phyloP scores from a whole-genome alignment of 2,888 invertebrate genomes.

The Molorchus minor region DNA sequence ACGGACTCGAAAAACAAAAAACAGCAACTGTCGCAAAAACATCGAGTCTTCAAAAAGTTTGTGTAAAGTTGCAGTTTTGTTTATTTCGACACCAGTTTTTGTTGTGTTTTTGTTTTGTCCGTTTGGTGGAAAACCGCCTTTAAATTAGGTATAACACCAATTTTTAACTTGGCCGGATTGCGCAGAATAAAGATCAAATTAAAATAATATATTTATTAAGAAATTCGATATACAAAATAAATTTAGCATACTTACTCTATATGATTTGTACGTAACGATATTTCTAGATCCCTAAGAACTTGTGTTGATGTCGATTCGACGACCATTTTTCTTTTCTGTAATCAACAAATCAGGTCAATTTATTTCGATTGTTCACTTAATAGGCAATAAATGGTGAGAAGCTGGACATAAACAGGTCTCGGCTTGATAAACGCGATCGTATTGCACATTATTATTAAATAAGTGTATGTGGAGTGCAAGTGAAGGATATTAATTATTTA shows the following conservation, averaged over 20 bases:
- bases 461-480: not conserved
- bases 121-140: no score
- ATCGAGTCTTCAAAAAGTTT: no score
- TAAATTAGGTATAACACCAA: no score
- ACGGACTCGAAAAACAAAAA: no score
- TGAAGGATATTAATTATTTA: slow-evolving; percentile 3
- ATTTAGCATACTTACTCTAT: slow-evolving; percentile 93
- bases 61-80: no score
- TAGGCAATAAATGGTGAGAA: not conserved
- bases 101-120: no score
- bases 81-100: no score
- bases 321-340: slow-evolving; percentile 96
- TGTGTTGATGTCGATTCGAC: slow-evolving; percentile 98
- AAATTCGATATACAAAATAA: no score
- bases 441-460: slow-evolving; percentile 15
- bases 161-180: no score
- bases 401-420: not conserved
- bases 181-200: no score
- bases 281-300: slow-evolving; percentile 97
- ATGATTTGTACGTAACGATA: slow-evolving; percentile 97
- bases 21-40: no score
- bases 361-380: slow-evolving; percentile 4
- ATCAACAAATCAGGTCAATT: slow-evolving; percentile 58
- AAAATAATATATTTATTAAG: no score
- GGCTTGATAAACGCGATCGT: not conserved